phyloP scores from a whole-genome alignment of 2,113 vertebrate genomes.

The Puffinus mauretanicus region DNA sequence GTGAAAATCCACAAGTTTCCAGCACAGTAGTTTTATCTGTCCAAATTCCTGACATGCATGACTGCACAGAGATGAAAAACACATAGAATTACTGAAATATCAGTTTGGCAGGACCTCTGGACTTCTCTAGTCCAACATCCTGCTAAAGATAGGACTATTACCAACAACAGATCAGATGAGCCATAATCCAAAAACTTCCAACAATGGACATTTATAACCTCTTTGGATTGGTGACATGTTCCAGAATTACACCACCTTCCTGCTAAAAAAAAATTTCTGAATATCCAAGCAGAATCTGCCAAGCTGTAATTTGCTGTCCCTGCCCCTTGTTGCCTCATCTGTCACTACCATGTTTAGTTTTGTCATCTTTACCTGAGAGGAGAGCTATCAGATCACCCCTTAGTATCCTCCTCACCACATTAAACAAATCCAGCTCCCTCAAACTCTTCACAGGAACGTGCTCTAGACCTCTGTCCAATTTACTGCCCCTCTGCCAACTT shows the following conservation, averaged over 20 bases:
- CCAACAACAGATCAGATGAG: not conserved
- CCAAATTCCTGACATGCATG: not conserved
- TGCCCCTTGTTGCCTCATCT: not conserved
- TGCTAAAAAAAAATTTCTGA: not conserved
- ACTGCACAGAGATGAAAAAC: not conserved
- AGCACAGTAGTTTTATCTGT: not conserved
- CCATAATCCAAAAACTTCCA: not conserved
- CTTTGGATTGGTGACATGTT: not conserved
- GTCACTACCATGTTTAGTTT: not conserved
- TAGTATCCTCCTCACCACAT: not conserved
- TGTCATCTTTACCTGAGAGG: not conserved
- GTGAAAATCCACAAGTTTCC: not conserved
- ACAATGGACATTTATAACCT: not conserved
- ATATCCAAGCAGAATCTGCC: not conserved
- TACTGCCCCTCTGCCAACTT: not conserved
- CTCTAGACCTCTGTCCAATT: not conserved
- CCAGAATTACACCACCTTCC: not conserved
- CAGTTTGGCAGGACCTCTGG: not conserved
- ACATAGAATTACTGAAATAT: not conserved
- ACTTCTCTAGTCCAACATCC: not conserved
- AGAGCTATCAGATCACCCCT: not conserved
- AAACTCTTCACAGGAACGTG: not conserved
- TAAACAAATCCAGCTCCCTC: not conserved
- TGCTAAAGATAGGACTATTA: not conserved
- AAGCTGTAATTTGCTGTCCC: not conserved